These are phyloP conservation scores for Rotaria macrura DNA, from an alignment of 2,888 invertebrate species.

Conservation along the genomic window DNA sequence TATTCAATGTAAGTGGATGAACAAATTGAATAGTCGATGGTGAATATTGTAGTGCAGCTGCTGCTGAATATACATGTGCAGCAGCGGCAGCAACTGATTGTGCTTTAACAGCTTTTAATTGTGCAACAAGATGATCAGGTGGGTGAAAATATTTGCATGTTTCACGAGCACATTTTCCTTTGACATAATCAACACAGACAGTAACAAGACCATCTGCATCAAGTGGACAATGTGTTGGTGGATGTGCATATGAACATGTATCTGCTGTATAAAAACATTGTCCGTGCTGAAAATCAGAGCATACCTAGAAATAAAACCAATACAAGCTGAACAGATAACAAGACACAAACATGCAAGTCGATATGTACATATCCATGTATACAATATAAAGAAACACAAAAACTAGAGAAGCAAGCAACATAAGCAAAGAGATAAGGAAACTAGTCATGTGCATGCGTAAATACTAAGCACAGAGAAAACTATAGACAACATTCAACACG, in stretches of 20 bases:
- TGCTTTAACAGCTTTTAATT: conserved; percentile 61
- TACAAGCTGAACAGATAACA: not conserved
- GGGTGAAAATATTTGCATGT: conserved; percentile 99
- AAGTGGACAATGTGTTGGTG: conserved; percentile 81
- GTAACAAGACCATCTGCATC: conserved; percentile 89
- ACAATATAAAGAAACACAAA: not conserved
- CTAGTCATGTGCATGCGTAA: not conserved
- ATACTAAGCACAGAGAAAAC: not conserved
- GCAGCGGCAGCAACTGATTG: conserved; percentile 2
- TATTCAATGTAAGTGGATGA: not conserved
- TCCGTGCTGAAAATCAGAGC: conserved; percentile 96
- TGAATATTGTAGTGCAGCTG: not conserved
- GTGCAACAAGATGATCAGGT: conserved; percentile 97
- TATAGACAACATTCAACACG: not conserved
- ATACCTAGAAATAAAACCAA: conserved; percentile 48
- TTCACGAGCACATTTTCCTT: conserved; percentile 77
- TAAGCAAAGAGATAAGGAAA: not conserved
- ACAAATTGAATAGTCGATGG: not conserved
- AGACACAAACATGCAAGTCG: not conserved
- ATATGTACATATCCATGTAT: not conserved
- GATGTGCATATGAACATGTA: conserved; percentile 98
- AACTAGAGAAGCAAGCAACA: conserved; percentile 7
- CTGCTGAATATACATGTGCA: not conserved
- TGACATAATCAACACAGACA: conserved; percentile 97
- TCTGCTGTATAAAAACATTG: conserved; percentile 92